phyloP scores from a whole-genome alignment of 2,113 vertebrate genomes.

The Leucoraja erinaceus region DNA sequence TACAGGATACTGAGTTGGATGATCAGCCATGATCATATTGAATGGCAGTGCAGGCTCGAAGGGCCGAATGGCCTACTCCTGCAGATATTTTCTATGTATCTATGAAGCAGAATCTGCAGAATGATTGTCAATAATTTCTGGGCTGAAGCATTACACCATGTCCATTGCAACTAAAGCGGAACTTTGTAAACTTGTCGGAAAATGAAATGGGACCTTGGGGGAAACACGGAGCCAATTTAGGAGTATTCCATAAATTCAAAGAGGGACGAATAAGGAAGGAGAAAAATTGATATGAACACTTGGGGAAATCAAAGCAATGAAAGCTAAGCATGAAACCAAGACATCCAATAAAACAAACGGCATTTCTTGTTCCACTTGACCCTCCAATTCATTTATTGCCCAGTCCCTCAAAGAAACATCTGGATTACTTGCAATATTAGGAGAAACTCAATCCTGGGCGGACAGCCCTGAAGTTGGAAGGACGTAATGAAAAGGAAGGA shows the following conservation, averaged over 20 bases:
- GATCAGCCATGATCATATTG: too few relatives aligned
- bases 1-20: too few relatives aligned
- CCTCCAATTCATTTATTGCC: conserved; percentile 1
- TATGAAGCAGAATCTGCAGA: not conserved
- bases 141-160: not conserved
- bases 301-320: conserved; percentile 18
- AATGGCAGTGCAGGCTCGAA: too few relatives aligned
- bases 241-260: conserved; percentile 6
- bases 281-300: not conserved
- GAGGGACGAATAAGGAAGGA: not conserved
- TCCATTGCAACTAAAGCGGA: not conserved
- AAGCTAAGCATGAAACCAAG: not conserved
- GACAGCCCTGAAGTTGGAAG: not conserved
- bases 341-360: not conserved
- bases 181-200: not conserved
- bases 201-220: conserved; percentile 1
- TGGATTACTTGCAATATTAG: not conserved
- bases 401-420: not conserved
- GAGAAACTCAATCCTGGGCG: not conserved
- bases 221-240: not conserved
- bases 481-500: too few relatives aligned
- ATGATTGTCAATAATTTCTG: not conserved
- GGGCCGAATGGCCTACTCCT: too few relatives aligned
- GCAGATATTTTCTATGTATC: too few relatives aligned
- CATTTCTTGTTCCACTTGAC: not conserved